Conservation (phyloP, 64 coral and sea anemone species). For the Montipora efflorescens region DNA sequence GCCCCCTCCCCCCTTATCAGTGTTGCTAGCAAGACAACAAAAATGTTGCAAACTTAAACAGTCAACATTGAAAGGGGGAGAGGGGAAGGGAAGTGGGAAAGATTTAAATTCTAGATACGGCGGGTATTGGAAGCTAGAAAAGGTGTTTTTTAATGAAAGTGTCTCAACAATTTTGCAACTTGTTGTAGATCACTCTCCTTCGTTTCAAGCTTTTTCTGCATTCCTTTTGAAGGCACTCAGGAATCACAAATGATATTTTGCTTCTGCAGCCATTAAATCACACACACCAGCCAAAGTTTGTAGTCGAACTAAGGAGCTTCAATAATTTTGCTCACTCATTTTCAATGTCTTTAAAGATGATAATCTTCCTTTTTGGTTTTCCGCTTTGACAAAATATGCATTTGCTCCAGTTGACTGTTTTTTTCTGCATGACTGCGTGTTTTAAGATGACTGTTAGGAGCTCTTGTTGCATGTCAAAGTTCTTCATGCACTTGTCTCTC, state of each 20-base stretch:
- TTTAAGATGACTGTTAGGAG: slow-evolving; percentile 31
- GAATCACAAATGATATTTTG: slow-evolving; percentile 62
- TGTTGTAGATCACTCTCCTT: no score
- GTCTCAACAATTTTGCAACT: no score
- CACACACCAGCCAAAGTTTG: slow-evolving; percentile 34
- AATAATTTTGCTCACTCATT: slow-evolving; percentile 70
- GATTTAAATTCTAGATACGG: no score
- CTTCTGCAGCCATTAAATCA: slow-evolving; percentile 67
- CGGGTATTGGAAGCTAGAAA: no score
- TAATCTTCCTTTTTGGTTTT: slow-evolving; percentile 66
- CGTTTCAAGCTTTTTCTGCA: no score
- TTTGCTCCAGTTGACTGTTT: slow-evolving; percentile 37
- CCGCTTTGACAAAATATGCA: slow-evolving; percentile 75
- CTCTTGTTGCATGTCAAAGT: slow-evolving; percentile 43
- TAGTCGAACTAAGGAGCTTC: slow-evolving; percentile 72
- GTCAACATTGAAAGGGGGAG: no score
- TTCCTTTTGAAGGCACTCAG: slow-evolving; percentile 32
- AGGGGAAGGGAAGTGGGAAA: no score
- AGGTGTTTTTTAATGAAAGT: no score
- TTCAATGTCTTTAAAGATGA: slow-evolving; percentile 67
- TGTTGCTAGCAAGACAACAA: no score
- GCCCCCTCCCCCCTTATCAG: no score
- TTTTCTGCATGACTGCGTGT: slow-evolving; percentile 53
- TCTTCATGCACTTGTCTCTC: slow-evolving; percentile 40
- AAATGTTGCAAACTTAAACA: no score